These are phyloP conservation scores for Strigamia crassipes DNA, from an alignment of 2,888 invertebrate genomes.

Conservation along the genomic window DNA sequence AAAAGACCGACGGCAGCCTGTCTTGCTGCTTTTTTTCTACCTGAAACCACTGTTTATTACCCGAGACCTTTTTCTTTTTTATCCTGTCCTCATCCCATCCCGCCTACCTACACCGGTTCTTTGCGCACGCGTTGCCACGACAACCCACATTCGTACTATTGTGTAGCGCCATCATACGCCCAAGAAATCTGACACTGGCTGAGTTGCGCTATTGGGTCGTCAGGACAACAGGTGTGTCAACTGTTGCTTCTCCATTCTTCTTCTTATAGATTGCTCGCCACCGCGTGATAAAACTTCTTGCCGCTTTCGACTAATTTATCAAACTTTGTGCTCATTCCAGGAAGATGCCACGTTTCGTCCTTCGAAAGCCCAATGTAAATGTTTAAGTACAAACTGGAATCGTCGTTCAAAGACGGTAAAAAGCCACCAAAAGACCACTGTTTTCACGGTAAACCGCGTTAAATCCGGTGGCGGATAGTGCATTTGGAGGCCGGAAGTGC, in stretches of 20 bases:
- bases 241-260: conserved; percentile 8
- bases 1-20: neutral
- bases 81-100: neutral
- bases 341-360: no score
- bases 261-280: neutral
- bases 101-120: neutral
- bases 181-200: neutral
- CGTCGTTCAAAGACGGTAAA: no score
- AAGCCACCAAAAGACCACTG: no score
- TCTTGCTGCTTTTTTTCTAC: neutral
- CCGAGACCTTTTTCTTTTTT: neutral
- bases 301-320: neutral
- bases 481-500: no score
- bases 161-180: conserved; percentile 5
- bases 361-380: no score
- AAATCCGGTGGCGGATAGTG: no score
- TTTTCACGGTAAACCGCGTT: no score
- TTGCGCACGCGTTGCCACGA: neutral
- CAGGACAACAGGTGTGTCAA: conserved; percentile 36
- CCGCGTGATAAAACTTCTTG: neutral
- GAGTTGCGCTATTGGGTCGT: neutral
- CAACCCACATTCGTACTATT: neutral
- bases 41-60: conserved; percentile 40
- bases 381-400: no score
- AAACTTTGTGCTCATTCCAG: no score